phyloP scores from a whole-genome alignment of 1,140 invertebrate species.

The Mamestra configurata region DNA sequence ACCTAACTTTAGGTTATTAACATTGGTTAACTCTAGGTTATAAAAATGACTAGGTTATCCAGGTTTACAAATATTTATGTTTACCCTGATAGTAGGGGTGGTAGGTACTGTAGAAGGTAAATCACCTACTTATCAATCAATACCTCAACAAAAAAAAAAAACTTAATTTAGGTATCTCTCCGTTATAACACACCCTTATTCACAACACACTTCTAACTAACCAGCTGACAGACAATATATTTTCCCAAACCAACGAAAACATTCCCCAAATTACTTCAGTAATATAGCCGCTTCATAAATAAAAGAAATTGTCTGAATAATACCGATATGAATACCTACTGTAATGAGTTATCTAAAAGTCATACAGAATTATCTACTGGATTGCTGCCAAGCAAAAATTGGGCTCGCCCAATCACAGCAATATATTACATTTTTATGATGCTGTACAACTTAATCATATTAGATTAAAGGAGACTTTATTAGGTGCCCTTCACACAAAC shows the following conservation, averaged over 20 bases:
- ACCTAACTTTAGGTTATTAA: too few relatives aligned
- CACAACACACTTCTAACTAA: neutral
- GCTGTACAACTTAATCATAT: conserved; percentile 26
- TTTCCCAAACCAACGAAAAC: conserved; percentile 21
- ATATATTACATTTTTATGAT: conserved; percentile 35
- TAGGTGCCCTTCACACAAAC: conserved; percentile 32
- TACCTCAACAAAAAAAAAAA: too few relatives aligned
- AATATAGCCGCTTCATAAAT: conserved; percentile 27
- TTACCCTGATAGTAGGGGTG: too few relatives aligned
- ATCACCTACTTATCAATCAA: too few relatives aligned
- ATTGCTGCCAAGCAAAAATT: conserved; percentile 37
- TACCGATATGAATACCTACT: conserved; percentile 11
- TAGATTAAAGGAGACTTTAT: conserved; percentile 39
- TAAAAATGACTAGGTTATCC: too few relatives aligned
- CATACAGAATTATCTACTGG: conserved; percentile 32
- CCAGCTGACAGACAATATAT: conserved; percentile 15
- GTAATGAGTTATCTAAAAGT: conserved; percentile 35
- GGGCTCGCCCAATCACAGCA: neutral
- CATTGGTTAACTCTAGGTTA: too few relatives aligned
- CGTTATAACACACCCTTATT: neutral
- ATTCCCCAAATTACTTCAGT: conserved; percentile 14
- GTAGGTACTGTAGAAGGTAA: too few relatives aligned
- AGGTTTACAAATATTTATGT: too few relatives aligned
- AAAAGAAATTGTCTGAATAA: conserved; percentile 35
- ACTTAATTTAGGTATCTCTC: too few relatives aligned